Conservation (phyloP, 2,113 vertebrate genomes). For the Toxostoma redivivum region DNA sequence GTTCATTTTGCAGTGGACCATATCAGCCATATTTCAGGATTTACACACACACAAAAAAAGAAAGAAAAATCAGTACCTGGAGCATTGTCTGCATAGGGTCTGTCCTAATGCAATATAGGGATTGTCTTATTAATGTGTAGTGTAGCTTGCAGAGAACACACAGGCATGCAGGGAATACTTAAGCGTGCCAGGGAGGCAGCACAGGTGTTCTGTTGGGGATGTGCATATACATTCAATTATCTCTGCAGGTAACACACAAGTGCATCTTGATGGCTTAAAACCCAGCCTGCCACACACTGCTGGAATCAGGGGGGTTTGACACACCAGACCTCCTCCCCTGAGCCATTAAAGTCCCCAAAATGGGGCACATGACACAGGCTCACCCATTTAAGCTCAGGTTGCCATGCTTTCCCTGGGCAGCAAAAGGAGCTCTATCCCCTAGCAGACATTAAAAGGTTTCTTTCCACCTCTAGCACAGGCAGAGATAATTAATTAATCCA, state of each 20-base stretch:
- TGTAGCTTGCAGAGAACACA: conserved; percentile 58
- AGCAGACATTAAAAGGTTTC: not conserved
- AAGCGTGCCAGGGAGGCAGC: not conserved
- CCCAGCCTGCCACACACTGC: accelerated
- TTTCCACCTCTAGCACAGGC: not conserved
- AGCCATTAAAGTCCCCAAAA: not conserved
- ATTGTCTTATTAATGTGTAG: conserved; percentile 61
- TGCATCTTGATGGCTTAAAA: not conserved
- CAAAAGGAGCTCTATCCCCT: not conserved
- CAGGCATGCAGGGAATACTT: not conserved
- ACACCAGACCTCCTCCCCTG: not conserved
- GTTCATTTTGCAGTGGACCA: conserved; percentile 82
- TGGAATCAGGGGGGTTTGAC: not conserved
- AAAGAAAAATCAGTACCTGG: conserved; percentile 3
- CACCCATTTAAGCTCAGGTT: not conserved
- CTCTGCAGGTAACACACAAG: not conserved
- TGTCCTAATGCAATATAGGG: conserved; percentile 54
- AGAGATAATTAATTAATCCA: not conserved
- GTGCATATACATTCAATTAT: not conserved
- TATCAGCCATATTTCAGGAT: conserved; percentile 79
- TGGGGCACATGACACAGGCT: not conserved
- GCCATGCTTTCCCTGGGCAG: not conserved
- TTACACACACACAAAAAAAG: not conserved
- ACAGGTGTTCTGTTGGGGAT: not conserved
- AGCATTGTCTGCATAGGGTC: conserved; percentile 61